A percentile compares a stretch with the other conserved stretches of the same genome.
phyloP scores from a whole-genome alignment of 2,888 invertebrate genomes.

The Drosophila prolongata region DNA sequence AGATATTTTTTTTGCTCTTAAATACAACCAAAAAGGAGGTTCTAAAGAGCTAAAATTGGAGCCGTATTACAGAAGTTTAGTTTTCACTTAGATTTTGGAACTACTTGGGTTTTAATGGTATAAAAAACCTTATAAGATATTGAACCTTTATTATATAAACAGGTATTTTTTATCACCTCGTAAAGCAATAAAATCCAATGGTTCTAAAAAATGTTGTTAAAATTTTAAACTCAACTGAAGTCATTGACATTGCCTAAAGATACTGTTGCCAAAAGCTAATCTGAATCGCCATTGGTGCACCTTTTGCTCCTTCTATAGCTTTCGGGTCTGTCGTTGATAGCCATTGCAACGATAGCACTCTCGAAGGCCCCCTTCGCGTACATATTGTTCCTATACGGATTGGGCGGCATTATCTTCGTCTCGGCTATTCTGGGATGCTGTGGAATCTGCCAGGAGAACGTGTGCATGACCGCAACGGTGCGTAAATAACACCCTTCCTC shows the following conservation, averaged over 20 bases:
- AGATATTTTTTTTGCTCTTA: not conserved
- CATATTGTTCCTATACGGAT: conserved; percentile 62
- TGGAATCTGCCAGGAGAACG: conserved; percentile 74
- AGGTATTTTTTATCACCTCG: too few species aligned
- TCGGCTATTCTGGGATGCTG: conserved; percentile 76
- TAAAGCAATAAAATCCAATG: too few species aligned
- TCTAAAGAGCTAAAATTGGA: too few species aligned
- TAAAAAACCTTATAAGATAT: too few species aligned
- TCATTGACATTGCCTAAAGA: conserved; percentile 8
- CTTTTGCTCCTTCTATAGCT: conserved; percentile 50
- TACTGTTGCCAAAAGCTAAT: conserved; percentile 23
- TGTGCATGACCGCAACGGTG: conserved; percentile 76
- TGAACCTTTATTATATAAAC: too few species aligned
- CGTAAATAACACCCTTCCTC: conserved; percentile 35
- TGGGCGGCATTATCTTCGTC: conserved; percentile 69
- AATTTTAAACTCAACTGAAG: not conserved
- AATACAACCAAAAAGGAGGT: too few species aligned
- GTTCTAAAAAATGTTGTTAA: not conserved
- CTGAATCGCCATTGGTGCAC: conserved; percentile 14
- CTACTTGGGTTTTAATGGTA: too few species aligned
- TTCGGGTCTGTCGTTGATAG: conserved; percentile 67
- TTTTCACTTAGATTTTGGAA: too few species aligned
- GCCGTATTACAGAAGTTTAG: too few species aligned
- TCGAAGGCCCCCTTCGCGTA: conserved; percentile 62
- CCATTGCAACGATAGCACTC: conserved; percentile 59